A percentile compares a stretch with the other conserved stretches of the same genome.
These are phyloP conservation scores for Lottia scabra DNA, from an alignment of 2,888 invertebrate species.

Conservation along the genomic window DNA sequence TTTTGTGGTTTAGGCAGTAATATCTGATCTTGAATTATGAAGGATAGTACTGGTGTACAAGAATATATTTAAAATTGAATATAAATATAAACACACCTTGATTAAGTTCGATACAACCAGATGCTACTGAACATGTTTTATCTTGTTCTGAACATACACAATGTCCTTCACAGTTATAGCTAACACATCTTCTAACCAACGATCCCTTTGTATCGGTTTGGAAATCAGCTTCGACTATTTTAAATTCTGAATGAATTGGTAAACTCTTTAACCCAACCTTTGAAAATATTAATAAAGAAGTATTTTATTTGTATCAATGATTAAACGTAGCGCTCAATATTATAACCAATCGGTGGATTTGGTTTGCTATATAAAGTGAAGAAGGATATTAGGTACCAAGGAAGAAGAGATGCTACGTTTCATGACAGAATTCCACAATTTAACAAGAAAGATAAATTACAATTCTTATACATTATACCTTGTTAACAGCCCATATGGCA, in stretches of 20 bases:
- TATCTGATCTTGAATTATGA: too few species aligned
- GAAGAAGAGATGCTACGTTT: too few species aligned
- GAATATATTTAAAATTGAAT: too few species aligned
- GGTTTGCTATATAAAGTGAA: too few species aligned
- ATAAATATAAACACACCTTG: too few species aligned
- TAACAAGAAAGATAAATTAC: too few species aligned
- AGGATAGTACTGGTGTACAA: too few species aligned
- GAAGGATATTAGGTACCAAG: too few species aligned
- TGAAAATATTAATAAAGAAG: not conserved
- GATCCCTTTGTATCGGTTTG: not conserved
- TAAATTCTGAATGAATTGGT: not conserved
- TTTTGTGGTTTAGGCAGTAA: too few species aligned
- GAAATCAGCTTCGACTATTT: not conserved
- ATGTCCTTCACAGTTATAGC: not conserved
- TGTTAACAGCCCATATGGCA: not conserved
- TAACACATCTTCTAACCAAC: not conserved
- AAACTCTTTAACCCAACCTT: not conserved
- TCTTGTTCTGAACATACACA: constrained; percentile 3
- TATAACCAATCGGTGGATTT: not conserved
- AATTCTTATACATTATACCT: not conserved
- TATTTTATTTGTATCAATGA: not conserved
- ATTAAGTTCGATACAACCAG: not conserved
- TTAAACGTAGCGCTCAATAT: not conserved
- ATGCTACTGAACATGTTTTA: not conserved
- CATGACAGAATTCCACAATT: too few species aligned